phyloP scores from a whole-genome alignment of 1,140 invertebrate genomes.

The Eriocheir sinensis region DNA sequence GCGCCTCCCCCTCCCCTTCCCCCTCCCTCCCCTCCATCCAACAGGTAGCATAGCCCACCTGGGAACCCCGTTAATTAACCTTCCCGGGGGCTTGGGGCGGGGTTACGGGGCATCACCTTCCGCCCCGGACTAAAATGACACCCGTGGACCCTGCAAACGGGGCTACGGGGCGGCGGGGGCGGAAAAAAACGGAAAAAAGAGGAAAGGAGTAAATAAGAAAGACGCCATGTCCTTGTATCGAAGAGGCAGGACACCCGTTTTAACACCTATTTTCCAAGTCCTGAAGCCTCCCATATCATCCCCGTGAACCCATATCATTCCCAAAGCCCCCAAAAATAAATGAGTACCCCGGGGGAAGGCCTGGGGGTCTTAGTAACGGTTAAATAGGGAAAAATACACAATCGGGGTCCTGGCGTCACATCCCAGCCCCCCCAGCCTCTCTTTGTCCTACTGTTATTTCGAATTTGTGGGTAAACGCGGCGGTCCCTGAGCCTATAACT shows the following conservation, averaged over 20 bases:
- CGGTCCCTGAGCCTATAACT: background rate
- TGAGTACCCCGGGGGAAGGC: background rate
- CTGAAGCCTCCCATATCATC: background rate
- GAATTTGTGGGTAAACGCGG: background rate
- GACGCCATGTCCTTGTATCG: conserved; percentile 74
- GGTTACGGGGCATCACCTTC: background rate
- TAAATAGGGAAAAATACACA: background rate
- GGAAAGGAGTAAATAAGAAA: conserved; percentile 53
- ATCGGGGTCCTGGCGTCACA: conserved; percentile 69
- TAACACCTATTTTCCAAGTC: background rate
- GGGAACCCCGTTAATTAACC: conserved; percentile 72
- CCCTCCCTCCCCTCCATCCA: conserved; percentile 54
- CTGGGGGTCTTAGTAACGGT: background rate
- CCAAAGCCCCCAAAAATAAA: background rate
- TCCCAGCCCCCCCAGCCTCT: conserved; percentile 67
- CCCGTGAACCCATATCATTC: background rate
- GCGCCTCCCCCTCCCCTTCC: background rate
- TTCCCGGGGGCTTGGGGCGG: background rate
- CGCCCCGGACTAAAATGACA: background rate
- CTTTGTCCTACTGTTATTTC: conserved; percentile 73
- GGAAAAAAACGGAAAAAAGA: background rate
- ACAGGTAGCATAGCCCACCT: conserved; percentile 66
- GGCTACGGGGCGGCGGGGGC: background rate
- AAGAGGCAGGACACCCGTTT: conserved; percentile 57
- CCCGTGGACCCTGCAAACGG: background rate